Evolutionary conservation across 1,140 invertebrate species (phyloP), one percentile per base, ranked within the genome.

Genomic region (Danaus plexippus): DNA sequence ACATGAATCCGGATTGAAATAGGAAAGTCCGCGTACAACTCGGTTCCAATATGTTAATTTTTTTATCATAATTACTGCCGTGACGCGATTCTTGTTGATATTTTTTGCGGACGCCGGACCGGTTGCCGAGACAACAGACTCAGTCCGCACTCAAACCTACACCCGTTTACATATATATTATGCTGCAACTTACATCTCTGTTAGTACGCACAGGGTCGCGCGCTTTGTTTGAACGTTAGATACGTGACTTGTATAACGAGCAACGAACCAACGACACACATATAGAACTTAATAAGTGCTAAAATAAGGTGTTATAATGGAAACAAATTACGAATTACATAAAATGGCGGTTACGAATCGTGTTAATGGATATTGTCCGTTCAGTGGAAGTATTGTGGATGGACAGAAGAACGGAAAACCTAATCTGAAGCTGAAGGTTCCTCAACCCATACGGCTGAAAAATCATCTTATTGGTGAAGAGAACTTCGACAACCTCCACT

Each of bases 401-500:
- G 61, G 56, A 54, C 63, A 67, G 7, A 67, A 65, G 44, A 57
- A 55, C 43, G 69, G 58, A 45, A 84, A 81, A 59, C 69, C 71
- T 3, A 77, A 73, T 53, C 61, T 85, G 11, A 71, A 73, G 40
- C 59, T 86, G 12, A 84, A 83, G 67, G 75, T 86, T 49, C 69
- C 80, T 22, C 78, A 81, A 44, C 78, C 83, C 1, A 63, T 84
- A 52, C 75, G 66, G 57, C 59, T 86, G 54, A 75, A 73, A 48
- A 84, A 86, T 55, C 73, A 77, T 63, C 47, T 80, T 11, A 66
- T 61, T 42, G 43, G 63, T 10, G 74, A 75, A 47, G 79, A 86
- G 47, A 77, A 74, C 41, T 67, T 73, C 12, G 83, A 86, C 52
- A 67, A 63, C 10, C 68, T 84, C 22, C 77, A 85, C 56, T 83